phyloP scores from a whole-genome alignment of 2,797 vertebrate species.

The Synaphobranchus kaupii region DNA sequence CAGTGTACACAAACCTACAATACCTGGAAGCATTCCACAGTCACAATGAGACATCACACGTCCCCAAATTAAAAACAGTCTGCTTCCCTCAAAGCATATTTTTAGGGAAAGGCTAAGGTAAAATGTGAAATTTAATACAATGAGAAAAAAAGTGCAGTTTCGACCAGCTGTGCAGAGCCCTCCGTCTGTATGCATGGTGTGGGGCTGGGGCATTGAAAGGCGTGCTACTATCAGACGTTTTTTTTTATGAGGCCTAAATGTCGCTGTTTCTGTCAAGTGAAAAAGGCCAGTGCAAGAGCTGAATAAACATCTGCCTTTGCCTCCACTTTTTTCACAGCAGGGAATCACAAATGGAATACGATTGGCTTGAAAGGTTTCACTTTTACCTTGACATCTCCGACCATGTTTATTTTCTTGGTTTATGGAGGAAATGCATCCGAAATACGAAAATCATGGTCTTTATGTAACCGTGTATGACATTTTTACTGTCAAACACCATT shows the following conservation, averaged over 20 bases:
- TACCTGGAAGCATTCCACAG: background rate
- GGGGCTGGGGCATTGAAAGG: background rate
- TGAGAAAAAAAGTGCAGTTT: background rate
- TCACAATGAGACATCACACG: background rate
- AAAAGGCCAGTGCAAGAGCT: background rate
- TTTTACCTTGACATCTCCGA: background rate
- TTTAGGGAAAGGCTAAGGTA: background rate
- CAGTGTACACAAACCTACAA: background rate
- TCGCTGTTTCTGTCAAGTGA: background rate
- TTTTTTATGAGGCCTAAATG: background rate
- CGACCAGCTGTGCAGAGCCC: background rate
- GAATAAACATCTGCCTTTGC: background rate
- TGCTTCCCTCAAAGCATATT: background rate
- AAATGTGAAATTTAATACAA: slow-evolving; percentile 9
- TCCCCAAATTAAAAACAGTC: background rate
- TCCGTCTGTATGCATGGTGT: background rate
- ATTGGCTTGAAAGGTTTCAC: background rate
- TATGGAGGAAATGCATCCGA: background rate
- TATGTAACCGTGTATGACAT: background rate
- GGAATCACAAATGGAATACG: background rate
- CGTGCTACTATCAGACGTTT: background rate
- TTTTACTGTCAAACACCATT: background rate
- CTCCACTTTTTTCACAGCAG: background rate
- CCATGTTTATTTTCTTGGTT: background rate
- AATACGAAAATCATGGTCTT: background rate